A percentile compares a stretch with the other conserved stretches of the same genome.
Evolutionary conservation across 2,113 vertebrate species (phyloP).

Genomic region (Phyllopteryx taeniolatus): DNA sequence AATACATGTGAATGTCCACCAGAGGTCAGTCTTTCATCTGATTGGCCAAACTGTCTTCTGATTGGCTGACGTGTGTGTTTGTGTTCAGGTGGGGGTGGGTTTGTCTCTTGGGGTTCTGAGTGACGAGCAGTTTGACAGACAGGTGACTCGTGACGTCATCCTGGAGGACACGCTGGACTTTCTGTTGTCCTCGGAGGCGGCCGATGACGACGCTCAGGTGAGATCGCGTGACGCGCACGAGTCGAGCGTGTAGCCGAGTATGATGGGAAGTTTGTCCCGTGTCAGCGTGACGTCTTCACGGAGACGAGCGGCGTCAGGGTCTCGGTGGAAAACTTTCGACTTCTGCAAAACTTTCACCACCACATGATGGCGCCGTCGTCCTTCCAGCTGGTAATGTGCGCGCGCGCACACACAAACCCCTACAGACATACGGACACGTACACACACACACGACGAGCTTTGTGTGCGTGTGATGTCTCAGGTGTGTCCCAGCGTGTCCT

Average conservation of each 20-base stretch:
- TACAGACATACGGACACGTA: too few species aligned
- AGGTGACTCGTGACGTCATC: conserved; percentile 80
- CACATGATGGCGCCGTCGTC: conserved; percentile 78
- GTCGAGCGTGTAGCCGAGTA: background rate
- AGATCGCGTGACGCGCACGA: background rate
- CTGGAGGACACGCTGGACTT: conserved; percentile 84
- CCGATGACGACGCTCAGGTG: conserved; percentile 8
- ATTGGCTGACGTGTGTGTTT: background rate
- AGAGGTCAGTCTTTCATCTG: conserved; percentile 45
- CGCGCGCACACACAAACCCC: background rate
- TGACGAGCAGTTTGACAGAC: conserved; percentile 70
- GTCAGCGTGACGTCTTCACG: conserved; percentile 72
- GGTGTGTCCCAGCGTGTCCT: conserved; percentile 76
- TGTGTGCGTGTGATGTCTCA: conserved; percentile 42
- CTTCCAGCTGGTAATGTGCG: conserved; percentile 80
- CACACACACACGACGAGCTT: too few species aligned
- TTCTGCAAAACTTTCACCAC: conserved; percentile 77
- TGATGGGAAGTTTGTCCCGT: background rate
- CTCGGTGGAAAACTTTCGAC: conserved; percentile 75
- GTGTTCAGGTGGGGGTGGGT: conserved; percentile 78
- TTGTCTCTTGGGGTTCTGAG: conserved; percentile 74
- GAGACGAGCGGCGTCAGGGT: conserved; percentile 69
- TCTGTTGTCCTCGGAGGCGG: conserved; percentile 68
- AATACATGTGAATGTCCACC: conserved; percentile 17
- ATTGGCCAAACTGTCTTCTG: background rate